A percentile compares a stretch with the other conserved stretches of the same genome.
phyloP scores from a whole-genome alignment of 2,113 vertebrate genomes.

The Anoplopoma fimbria region DNA sequence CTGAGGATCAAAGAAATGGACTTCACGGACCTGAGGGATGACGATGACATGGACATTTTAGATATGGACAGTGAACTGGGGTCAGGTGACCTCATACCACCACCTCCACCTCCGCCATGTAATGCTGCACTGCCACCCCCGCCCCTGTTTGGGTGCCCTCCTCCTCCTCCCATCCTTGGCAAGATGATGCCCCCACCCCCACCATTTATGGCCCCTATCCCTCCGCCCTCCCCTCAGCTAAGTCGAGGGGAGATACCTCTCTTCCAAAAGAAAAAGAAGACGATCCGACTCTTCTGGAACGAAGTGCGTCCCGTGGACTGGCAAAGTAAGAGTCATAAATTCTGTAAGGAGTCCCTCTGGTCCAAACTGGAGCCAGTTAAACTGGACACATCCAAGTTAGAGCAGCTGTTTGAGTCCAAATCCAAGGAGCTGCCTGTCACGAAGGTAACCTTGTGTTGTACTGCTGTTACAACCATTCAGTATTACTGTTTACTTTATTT shows the following conservation, averaged over 20 bases:
- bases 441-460: conserved; percentile 86
- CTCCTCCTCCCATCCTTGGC: conserved; percentile 86
- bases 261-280: conserved; percentile 98
- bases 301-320: conserved; percentile 95
- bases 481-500: not conserved
- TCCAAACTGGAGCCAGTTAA: conserved; percentile 96
- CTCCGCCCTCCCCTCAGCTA: conserved; percentile 90
- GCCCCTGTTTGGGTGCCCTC: conserved; percentile 83
- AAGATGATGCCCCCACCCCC: conserved; percentile 82
- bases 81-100: conserved; percentile 84
- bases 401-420: conserved; percentile 98
- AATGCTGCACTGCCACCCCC: conserved; percentile 87
- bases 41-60: conserved; percentile 93
- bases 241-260: conserved; percentile 88
- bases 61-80: conserved; percentile 86
- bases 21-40: conserved; percentile 95
- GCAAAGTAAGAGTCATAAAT: conserved; percentile 91
- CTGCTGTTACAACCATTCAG: conserved; percentile 6
- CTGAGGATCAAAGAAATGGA: conserved; percentile 98
- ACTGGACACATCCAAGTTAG: conserved; percentile 95
- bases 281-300: conserved; percentile 98
- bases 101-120: conserved; percentile 85
- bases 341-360: conserved; percentile 94
- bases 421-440: conserved; percentile 97
- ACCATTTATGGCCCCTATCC: conserved; percentile 84